A percentile compares a stretch with the other conserved stretches of the same genome.
Evolutionary conservation across 2,888 invertebrate species (phyloP).

Genomic region (Vannuccia rotundouncinata): DNA sequence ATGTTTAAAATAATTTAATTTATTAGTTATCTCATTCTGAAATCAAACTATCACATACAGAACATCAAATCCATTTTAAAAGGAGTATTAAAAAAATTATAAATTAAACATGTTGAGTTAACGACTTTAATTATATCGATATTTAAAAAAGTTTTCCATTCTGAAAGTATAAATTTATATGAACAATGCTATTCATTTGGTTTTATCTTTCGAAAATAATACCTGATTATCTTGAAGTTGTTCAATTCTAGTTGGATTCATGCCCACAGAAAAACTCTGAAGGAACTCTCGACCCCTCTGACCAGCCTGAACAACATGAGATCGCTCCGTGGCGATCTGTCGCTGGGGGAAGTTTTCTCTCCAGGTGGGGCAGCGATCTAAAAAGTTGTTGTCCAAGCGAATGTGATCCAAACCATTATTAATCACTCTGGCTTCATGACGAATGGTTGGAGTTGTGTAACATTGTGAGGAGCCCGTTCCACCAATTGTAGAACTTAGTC

Average conservation of each 20-base stretch:
- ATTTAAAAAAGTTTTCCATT: too few relatives aligned
- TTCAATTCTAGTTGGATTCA: neutral
- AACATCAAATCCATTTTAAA: too few relatives aligned
- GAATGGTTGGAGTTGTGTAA: neutral
- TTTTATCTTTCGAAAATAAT: neutral
- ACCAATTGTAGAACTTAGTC: neutral
- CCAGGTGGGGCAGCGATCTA: neutral
- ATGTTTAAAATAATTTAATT: too few relatives aligned
- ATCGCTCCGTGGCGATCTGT: neutral
- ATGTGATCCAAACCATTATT: constrained; percentile 1
- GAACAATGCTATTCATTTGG: neutral
- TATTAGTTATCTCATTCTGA: too few relatives aligned
- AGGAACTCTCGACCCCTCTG: neutral
- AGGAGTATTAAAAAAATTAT: too few relatives aligned
- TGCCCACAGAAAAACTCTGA: neutral
- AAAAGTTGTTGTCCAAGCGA: constrained; percentile 5
- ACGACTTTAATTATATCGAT: too few relatives aligned
- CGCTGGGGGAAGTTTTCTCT: constrained; percentile 7
- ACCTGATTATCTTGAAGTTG: neutral
- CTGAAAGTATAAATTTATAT: neutral
- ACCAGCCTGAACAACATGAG: neutral
- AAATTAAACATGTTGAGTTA: too few relatives aligned
- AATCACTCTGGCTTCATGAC: neutral
- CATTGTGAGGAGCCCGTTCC: neutral
- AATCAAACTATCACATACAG: too few relatives aligned